Percentiles rank a stretch among this genome's conserved stretches.
These are phyloP conservation scores for Sphaerodactylus townsendi DNA, from an alignment of 2,113 vertebrate species.

Conservation along the genomic window DNA sequence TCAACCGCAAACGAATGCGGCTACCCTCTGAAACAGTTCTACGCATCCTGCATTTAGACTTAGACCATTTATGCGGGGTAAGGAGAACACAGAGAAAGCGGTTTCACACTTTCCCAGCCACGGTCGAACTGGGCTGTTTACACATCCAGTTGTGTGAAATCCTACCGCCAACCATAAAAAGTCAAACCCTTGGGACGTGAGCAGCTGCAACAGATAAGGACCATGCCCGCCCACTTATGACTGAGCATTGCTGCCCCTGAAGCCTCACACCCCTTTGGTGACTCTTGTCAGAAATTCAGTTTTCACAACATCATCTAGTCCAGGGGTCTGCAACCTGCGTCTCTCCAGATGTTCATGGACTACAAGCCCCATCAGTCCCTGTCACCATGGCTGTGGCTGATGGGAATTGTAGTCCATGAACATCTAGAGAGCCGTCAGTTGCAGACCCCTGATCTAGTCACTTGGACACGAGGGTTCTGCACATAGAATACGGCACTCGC, in stretches of 20 bases:
- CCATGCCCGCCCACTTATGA: neutral
- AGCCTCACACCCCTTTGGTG: neutral
- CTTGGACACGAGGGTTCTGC: neutral
- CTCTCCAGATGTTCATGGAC: no score
- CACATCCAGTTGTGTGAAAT: neutral
- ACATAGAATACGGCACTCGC: neutral
- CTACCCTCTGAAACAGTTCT: neutral
- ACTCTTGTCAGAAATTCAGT: neutral
- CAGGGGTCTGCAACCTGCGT: no score
- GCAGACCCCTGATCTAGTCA: no score
- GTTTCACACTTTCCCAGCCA: neutral
- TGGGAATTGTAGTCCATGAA: no score
- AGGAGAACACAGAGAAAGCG: neutral
- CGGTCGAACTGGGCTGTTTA: no score
- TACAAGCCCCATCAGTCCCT: no score
- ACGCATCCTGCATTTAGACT: neutral
- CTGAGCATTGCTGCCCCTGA: neutral
- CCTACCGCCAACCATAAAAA: neutral
- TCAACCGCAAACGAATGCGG: no score
- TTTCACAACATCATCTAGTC: neutral
- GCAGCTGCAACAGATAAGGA: neutral
- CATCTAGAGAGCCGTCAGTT: no score
- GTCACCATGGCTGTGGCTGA: no score
- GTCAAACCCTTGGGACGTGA: neutral
- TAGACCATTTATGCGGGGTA: neutral